A percentile compares a stretch with the other conserved stretches of the same genome.
These are phyloP conservation scores for Myoxocephalus aenaeus DNA, from an alignment of 2,797 vertebrate genomes.

Conservation along the genomic window DNA sequence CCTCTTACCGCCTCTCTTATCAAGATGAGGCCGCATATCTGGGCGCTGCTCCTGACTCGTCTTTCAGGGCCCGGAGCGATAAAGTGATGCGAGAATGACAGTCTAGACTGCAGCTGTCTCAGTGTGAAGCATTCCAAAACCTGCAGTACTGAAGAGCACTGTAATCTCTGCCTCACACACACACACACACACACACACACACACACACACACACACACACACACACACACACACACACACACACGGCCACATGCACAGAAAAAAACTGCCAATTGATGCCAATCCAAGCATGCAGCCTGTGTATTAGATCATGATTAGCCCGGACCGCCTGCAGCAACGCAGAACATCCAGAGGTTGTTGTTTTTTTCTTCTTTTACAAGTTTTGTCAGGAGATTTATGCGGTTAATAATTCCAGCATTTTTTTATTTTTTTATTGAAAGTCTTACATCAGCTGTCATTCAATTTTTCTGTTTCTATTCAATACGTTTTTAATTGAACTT, in stretches of 20 bases:
- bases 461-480: slow-evolving; percentile 31
- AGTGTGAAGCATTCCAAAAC: slow-evolving; percentile 63
- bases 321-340: slow-evolving; percentile 55
- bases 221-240: no score
- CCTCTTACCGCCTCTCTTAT: slow-evolving; percentile 75
- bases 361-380: neutral
- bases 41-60: slow-evolving; percentile 39
- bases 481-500: slow-evolving; percentile 41
- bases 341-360: slow-evolving; percentile 31
- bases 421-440: slow-evolving; percentile 45
- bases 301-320: slow-evolving; percentile 70
- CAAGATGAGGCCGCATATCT: slow-evolving; percentile 72
- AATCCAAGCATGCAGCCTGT: slow-evolving; percentile 66
- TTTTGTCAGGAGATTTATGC: slow-evolving; percentile 48
- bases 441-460: slow-evolving; percentile 57
- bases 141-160: slow-evolving; percentile 49
- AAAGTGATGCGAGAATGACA: slow-evolving; percentile 70
- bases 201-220: neutral
- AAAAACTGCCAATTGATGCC: slow-evolving; percentile 60
- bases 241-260: slow-evolving; percentile 33
- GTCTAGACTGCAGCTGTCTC: slow-evolving; percentile 85
- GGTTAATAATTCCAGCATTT: slow-evolving; percentile 39
- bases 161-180: slow-evolving; percentile 38
- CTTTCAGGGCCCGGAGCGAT: slow-evolving; percentile 71
- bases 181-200: slow-evolving; percentile 10